These are phyloP conservation scores for Pterois miles DNA, from an alignment of 2,797 vertebrate species.

Conservation along the genomic window DNA sequence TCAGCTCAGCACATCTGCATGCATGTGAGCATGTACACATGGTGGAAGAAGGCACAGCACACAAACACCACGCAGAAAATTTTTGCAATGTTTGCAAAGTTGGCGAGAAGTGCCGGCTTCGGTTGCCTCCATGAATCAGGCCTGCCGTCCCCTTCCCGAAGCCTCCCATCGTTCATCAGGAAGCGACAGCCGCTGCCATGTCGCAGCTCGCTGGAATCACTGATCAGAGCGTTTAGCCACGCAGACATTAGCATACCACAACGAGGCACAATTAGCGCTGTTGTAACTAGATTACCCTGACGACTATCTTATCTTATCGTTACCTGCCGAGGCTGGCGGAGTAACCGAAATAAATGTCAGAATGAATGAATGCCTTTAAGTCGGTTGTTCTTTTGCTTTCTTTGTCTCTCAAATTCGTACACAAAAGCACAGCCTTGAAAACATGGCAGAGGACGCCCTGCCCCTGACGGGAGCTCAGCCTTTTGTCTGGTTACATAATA, in stretches of 20 bases:
- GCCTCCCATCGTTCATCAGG: conserved; percentile 5
- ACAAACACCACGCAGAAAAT: neutral
- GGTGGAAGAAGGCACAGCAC: neutral
- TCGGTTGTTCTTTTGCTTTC: neutral
- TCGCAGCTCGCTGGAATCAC: conserved; percentile 16
- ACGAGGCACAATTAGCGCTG: conserved; percentile 39
- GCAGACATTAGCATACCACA: neutral
- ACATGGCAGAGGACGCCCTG: neutral
- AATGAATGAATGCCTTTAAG: conserved; percentile 25
- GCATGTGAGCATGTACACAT: neutral
- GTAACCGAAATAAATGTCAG: neutral
- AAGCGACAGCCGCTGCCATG: neutral
- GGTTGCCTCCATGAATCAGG: conserved; percentile 14
- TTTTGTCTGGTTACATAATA: conserved; percentile 60
- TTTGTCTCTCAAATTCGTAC: neutral
- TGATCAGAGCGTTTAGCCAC: conserved; percentile 9
- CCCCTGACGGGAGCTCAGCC: conserved; percentile 26
- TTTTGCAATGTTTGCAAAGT: neutral
- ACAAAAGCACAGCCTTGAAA: conserved; percentile 16
- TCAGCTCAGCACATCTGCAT: neutral
- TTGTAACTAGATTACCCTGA: conserved; percentile 43
- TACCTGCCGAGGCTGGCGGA: conserved; percentile 18
- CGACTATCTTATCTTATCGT: neutral
- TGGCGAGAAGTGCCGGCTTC: neutral
- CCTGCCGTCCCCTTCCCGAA: neutral